phyloP scores from a whole-genome alignment of 2,888 invertebrate species.

The Hesperia comma region DNA sequence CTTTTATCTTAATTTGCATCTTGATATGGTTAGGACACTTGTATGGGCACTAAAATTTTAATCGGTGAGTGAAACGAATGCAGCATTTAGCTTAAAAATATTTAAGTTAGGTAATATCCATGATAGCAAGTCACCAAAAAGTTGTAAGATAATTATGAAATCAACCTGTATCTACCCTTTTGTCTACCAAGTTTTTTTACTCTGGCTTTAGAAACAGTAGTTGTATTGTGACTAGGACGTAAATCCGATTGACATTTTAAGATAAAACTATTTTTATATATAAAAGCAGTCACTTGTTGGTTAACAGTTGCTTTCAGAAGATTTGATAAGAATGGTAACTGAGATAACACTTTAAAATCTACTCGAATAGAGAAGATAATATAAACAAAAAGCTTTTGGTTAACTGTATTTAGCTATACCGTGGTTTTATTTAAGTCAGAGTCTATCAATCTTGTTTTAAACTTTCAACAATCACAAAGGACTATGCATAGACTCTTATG shows the following conservation, averaged over 20 bases:
- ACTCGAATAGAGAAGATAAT: slow-evolving; percentile 1
- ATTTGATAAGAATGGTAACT: slow-evolving; percentile 9
- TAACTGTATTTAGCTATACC: slow-evolving; percentile 2
- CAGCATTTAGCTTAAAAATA: too few relatives aligned
- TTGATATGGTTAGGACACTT: too few relatives aligned
- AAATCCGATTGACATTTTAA: slow-evolving; percentile 5
- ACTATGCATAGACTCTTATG: too few relatives aligned
- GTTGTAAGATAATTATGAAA: neutral
- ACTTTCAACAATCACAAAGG: neutral
- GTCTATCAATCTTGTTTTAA: neutral
- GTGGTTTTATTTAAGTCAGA: too few relatives aligned
- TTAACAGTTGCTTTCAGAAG: slow-evolving; percentile 15
- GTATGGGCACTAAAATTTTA: too few relatives aligned
- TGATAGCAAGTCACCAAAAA: neutral
- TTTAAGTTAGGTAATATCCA: too few relatives aligned
- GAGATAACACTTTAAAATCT: slow-evolving; percentile 4
- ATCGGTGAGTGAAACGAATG: too few relatives aligned
- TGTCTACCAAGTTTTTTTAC: neutral
- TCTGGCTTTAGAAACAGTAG: slow-evolving; percentile 7
- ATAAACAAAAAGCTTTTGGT: neutral
- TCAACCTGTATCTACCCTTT: neutral
- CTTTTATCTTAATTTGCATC: too few relatives aligned
- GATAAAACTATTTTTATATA: slow-evolving; percentile 9
- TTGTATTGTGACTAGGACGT: slow-evolving; percentile 10
- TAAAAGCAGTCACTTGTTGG: slow-evolving; percentile 5